A percentile compares a stretch with the other conserved stretches of the same genome.
These are phyloP conservation scores for Camptogramma bilineatum DNA, from an alignment of 2,888 invertebrate species.

Conservation along the genomic window DNA sequence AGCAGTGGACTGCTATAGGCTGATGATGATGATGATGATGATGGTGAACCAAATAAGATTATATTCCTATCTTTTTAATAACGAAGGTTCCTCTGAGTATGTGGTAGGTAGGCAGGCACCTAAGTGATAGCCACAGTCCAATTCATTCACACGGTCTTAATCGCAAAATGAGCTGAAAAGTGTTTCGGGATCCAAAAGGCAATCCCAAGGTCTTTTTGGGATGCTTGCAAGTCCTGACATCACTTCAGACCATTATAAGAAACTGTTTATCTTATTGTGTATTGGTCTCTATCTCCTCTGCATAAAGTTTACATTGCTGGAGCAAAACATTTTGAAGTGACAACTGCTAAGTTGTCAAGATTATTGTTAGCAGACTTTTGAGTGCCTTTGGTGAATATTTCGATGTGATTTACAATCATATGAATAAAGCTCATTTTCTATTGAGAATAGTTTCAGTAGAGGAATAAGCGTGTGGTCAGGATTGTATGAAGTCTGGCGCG, in stretches of 20 bases:
- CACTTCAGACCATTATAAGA: background rate
- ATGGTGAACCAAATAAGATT: too few relatives aligned
- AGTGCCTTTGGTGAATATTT: conserved; percentile 2
- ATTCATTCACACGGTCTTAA: too few relatives aligned
- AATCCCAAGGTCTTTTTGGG: background rate
- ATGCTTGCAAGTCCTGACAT: background rate
- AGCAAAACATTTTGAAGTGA: background rate
- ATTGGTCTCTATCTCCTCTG: background rate
- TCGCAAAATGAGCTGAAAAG: too few relatives aligned
- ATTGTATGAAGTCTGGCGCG: conserved; percentile 27
- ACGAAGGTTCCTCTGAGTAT: too few relatives aligned
- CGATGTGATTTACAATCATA: background rate
- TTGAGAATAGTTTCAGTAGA: conserved; percentile 9
- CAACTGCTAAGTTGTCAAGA: conserved; percentile 15
- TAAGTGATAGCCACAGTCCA: too few relatives aligned
- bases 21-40: too few relatives aligned
- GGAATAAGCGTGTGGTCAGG: conserved; percentile 28
- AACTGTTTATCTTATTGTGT: background rate
- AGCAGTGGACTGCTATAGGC: too few relatives aligned
- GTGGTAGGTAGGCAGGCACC: too few relatives aligned
- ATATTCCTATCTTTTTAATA: too few relatives aligned
- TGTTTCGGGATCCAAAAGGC: background rate
- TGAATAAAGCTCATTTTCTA: conserved; percentile 9
- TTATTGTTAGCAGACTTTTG: background rate
- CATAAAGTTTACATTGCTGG: background rate